phyloP scores from a whole-genome alignment of 2,113 vertebrate species.

The Tachycineta bicolor region DNA sequence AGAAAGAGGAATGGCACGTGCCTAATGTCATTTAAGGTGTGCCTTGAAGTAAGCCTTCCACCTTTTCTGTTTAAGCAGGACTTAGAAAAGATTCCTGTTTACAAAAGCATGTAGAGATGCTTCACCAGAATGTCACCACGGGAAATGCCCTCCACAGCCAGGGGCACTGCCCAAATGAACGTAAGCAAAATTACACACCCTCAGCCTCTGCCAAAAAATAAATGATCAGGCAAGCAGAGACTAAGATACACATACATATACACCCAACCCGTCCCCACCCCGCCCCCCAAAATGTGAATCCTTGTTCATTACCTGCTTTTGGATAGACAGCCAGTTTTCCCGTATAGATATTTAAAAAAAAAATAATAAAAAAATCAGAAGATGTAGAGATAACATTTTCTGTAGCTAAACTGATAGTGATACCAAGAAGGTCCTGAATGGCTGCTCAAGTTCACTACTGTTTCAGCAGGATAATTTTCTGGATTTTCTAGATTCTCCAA shows the following conservation, averaged over 20 bases:
- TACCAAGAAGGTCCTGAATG: background rate
- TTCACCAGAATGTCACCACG: background rate
- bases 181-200: background rate
- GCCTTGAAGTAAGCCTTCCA: background rate
- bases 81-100: background rate
- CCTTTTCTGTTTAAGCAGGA: background rate
- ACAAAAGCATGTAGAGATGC: background rate
- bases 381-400: background rate
- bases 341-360: no score
- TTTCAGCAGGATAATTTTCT: background rate
- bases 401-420: background rate
- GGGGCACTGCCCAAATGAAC: background rate
- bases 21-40: background rate
- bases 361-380: background rate
- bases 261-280: background rate
- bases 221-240: background rate
- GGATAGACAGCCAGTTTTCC: background rate
- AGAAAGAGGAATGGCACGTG: background rate
- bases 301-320: background rate
- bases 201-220: background rate
- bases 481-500: background rate
- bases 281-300: rapidly evolving
- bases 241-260: background rate
- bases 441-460: background rate
- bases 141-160: background rate